A percentile compares a stretch with the other conserved stretches of the same genome.
Evolutionary conservation across 2,888 invertebrate genomes (phyloP).

Genomic region (Unio pictorum): DNA sequence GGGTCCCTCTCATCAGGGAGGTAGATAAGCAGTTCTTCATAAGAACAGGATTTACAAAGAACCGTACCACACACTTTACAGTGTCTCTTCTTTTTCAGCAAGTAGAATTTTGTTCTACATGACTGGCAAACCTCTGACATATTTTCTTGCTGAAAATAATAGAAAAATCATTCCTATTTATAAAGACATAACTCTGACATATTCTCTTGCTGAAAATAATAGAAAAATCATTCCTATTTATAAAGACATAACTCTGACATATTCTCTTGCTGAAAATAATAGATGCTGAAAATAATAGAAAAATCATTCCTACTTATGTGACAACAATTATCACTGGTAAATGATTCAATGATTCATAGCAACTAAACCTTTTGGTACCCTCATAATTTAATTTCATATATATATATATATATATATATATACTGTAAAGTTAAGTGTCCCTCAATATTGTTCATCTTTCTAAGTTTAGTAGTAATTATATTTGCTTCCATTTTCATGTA

Average conservation of each 20-base stretch:
- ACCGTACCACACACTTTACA: constrained; percentile 56
- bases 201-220: not conserved
- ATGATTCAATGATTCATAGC: no score
- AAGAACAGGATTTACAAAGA: constrained; percentile 55
- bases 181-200: not conserved
- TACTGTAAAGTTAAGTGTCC: no score
- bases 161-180: not conserved
- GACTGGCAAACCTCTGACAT: constrained; percentile 43
- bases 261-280: not conserved
- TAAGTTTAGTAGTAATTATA: no score
- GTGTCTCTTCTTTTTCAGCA: constrained; percentile 45
- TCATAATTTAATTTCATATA: no score
- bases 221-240: not conserved
- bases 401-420: no score
- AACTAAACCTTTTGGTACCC: no score
- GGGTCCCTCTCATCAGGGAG: constrained; percentile 37
- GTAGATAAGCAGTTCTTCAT: constrained; percentile 53
- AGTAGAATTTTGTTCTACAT: constrained; percentile 43
- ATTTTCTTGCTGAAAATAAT: constrained; percentile 50
- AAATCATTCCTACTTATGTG: no score
- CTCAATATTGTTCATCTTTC: no score
- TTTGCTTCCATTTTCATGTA: no score
- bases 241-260: not conserved
- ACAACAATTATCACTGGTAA: no score
- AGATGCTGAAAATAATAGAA: not conserved